These are phyloP conservation scores for Drosophila lowei DNA, from an alignment of 1,140 invertebrate genomes.

Conservation along the genomic window DNA sequence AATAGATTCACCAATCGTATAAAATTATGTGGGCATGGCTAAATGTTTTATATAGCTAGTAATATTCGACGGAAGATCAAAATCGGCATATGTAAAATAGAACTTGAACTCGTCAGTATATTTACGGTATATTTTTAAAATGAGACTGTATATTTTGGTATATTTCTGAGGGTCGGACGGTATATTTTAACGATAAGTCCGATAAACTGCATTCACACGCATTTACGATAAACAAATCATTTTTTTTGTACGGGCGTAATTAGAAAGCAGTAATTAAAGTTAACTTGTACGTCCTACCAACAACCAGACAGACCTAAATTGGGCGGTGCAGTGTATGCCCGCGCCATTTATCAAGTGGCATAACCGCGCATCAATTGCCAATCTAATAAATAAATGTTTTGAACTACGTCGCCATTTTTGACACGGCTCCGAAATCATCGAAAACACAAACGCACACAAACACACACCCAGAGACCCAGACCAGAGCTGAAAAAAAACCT, in stretches of 20 bases:
- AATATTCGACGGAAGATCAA: no score
- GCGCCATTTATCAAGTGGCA: constrained; percentile 35
- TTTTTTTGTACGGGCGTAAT: constrained; percentile 60
- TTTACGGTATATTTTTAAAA: no score
- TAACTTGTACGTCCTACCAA: constrained; percentile 68
- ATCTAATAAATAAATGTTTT: constrained; percentile 36
- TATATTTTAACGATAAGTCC: no score
- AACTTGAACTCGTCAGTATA: no score
- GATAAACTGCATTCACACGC: no score
- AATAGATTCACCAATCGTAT: no score
- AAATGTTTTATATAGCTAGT: no score
- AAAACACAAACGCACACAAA: constrained; percentile 58
- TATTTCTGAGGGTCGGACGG: no score
- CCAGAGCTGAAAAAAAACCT: constrained; percentile 55
- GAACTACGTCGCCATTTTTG: constrained; percentile 73
- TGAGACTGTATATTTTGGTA: no score
- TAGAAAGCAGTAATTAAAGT: constrained; percentile 77
- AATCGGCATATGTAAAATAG: no score
- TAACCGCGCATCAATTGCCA: constrained; percentile 37
- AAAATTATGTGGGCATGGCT: no score
- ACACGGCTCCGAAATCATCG: constrained; percentile 51
- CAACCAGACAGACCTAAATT: constrained; percentile 47
- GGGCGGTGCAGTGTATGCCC: constrained; percentile 19
- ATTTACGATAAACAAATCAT: no score
- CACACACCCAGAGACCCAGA: constrained; percentile 55